phyloP scores from a whole-genome alignment of 1,140 invertebrate genomes.

The Antheraea pernyi region DNA sequence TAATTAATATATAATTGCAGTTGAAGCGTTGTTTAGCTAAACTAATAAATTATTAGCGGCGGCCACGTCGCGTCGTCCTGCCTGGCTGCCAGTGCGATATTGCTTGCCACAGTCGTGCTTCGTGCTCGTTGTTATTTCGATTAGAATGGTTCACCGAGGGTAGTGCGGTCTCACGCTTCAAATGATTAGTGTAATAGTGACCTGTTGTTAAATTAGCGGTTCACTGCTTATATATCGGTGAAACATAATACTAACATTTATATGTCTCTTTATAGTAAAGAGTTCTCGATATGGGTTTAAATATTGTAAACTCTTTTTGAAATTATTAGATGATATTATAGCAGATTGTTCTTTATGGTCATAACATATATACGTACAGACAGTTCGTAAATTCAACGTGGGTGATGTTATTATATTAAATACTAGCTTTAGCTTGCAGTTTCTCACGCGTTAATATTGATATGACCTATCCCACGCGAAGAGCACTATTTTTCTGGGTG shows the following conservation, averaged over 20 bases:
- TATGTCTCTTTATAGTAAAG: background rate
- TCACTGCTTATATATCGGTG: background rate
- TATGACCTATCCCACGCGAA: too few relatives aligned
- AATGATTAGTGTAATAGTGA: slow-evolving; percentile 51
- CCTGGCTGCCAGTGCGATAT: slow-evolving; percentile 39
- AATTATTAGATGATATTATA: background rate
- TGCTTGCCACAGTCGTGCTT: slow-evolving; percentile 48
- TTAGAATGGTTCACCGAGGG: slow-evolving; percentile 53
- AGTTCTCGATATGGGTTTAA: too few relatives aligned
- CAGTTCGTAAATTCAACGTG: too few relatives aligned
- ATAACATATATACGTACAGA: background rate
- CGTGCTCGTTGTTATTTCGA: slow-evolving; percentile 66
- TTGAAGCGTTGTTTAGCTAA: slow-evolving; percentile 31
- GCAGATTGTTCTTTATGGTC: background rate
- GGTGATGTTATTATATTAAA: too few relatives aligned
- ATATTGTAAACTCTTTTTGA: background rate
- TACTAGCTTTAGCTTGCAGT: too few relatives aligned
- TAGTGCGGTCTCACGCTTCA: slow-evolving; percentile 69
- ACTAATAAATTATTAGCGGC: slow-evolving; percentile 61
- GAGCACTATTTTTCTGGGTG: too few relatives aligned
- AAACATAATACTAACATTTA: slow-evolving; percentile 2
- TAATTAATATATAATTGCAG: slow-evolving; percentile 29
- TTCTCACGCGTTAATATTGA: too few relatives aligned
- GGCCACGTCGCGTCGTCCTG: slow-evolving; percentile 17
- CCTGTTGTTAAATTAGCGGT: slow-evolving; percentile 39